These are phyloP conservation scores for Distichodus sexfasciatus DNA, from an alignment of 2,797 vertebrate genomes.

Conservation along the genomic window DNA sequence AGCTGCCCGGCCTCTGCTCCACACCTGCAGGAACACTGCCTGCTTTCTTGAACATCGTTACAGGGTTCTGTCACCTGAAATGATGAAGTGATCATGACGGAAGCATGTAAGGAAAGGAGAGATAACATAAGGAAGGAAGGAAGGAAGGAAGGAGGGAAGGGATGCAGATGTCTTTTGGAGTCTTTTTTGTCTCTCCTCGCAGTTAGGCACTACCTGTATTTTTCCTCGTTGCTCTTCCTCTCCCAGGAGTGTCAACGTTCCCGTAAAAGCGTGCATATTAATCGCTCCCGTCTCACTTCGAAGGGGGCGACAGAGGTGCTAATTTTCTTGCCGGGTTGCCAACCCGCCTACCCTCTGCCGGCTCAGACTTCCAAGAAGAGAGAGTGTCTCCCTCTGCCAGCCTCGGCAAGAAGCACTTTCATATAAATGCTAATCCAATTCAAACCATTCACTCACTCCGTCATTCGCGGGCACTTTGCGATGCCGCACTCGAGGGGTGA, in stretches of 20 bases:
- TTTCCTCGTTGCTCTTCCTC: neutral
- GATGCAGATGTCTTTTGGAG: neutral
- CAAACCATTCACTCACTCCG: constrained; percentile 53
- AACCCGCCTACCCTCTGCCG: constrained; percentile 8
- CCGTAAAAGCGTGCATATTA: constrained; percentile 18
- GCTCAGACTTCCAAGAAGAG: constrained; percentile 19
- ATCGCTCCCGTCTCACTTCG: neutral
- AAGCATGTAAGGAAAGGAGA: neutral
- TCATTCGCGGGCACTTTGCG: constrained; percentile 42
- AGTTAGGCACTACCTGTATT: neutral
- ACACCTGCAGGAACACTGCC: too few relatives aligned
- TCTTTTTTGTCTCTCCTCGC: neutral
- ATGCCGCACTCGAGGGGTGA: constrained; percentile 29
- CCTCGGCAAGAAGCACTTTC: constrained; percentile 44
- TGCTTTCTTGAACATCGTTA: neutral
- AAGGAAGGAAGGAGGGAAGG: neutral
- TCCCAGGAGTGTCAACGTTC: constrained; percentile 1
- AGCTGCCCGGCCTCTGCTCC: constrained; percentile 3
- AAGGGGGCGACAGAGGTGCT: constrained; percentile 10
- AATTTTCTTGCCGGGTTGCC: constrained; percentile 24
- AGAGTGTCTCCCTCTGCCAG: constrained; percentile 32
- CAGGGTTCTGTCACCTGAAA: constrained; percentile 1
- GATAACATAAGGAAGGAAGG: neutral
- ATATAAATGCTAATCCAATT: constrained; percentile 55
- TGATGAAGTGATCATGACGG: neutral